These are phyloP conservation scores for Drosophila kokeensis DNA, from an alignment of 2,888 invertebrate genomes.

Conservation along the genomic window DNA sequence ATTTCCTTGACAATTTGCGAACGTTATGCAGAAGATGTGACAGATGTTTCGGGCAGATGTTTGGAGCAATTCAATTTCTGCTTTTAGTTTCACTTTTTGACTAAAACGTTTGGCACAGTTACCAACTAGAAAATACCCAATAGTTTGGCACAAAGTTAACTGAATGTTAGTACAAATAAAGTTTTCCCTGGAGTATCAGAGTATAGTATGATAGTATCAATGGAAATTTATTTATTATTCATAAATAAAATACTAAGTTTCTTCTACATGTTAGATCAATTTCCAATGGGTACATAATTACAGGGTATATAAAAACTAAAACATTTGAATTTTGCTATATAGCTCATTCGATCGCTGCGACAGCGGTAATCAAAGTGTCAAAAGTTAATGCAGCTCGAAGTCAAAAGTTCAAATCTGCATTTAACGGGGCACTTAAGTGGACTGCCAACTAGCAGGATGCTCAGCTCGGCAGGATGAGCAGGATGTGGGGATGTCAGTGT, in stretches of 20 bases:
- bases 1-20: conserved; percentile 29
- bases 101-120: too few relatives aligned
- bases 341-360: background rate
- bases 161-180: background rate
- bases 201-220: too few relatives aligned
- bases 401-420: conserved; percentile 46
- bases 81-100: background rate
- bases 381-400: conserved; percentile 65
- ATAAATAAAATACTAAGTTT: background rate
- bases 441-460: conserved; percentile 28
- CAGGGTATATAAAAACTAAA: conserved; percentile 11
- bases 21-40: background rate
- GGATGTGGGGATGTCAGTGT: conserved; percentile 15
- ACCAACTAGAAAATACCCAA: background rate
- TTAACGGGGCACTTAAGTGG: conserved; percentile 67
- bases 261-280: background rate
- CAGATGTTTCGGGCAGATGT: background rate
- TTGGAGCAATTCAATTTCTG: background rate
- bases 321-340: background rate
- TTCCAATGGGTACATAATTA: background rate
- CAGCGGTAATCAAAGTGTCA: conserved; percentile 68
- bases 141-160: background rate
- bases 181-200: too few relatives aligned
- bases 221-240: background rate
- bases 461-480: conserved; percentile 1